These are phyloP conservation scores for Magallana nippona DNA, from an alignment of 2,888 invertebrate species.

Conservation along the genomic window DNA sequence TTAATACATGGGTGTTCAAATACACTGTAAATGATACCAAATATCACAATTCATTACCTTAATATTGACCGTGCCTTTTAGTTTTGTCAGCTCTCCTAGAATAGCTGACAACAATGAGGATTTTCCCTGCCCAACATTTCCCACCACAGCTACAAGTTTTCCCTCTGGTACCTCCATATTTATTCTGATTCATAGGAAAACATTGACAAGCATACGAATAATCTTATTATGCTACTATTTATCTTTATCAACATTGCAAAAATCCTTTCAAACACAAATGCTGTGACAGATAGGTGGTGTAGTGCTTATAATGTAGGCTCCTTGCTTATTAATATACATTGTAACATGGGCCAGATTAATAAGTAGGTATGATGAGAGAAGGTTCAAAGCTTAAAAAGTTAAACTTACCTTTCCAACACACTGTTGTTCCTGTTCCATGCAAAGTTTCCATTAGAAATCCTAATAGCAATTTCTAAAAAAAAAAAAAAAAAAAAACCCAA, in stretches of 20 bases:
- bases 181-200: slow-evolving; percentile 45
- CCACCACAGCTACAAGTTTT: slow-evolving; percentile 56
- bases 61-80: slow-evolving; percentile 66
- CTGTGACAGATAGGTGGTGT: too few species aligned
- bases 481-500: too few species aligned
- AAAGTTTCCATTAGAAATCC: not conserved
- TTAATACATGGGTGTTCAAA: too few species aligned
- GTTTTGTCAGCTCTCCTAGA: slow-evolving; percentile 70
- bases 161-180: slow-evolving; percentile 50
- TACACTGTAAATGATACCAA: too few species aligned
- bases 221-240: too few species aligned
- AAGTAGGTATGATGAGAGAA: not conserved
- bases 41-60: slow-evolving; percentile 51
- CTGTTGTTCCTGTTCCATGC: not conserved
- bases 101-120: slow-evolving; percentile 54
- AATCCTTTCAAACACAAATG: too few species aligned
- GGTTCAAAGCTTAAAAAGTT: too few species aligned
- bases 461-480: not conserved
- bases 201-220: too few species aligned
- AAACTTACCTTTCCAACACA: not conserved
- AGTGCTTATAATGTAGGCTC: too few species aligned
- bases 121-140: slow-evolving; percentile 55
- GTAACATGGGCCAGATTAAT: too few species aligned
- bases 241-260: too few species aligned
- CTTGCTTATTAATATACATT: too few species aligned